phyloP scores from a whole-genome alignment of 2,797 vertebrate species.

The Chloroceryle inda region DNA sequence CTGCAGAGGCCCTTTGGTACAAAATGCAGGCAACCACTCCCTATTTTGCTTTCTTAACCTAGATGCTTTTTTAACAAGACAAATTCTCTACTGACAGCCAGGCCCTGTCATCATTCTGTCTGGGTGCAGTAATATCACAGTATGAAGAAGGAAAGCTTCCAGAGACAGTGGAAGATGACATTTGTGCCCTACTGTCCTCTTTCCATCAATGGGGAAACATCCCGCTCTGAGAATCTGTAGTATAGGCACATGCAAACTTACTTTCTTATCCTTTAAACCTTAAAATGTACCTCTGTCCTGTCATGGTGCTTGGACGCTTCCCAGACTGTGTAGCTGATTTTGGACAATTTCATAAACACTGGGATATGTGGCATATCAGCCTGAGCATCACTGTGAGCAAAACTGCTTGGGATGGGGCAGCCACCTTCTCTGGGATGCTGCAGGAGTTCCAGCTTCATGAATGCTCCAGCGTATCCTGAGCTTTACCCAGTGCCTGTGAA shows the following conservation, averaged over 20 bases:
- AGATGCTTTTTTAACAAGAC: background rate
- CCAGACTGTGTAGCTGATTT: background rate
- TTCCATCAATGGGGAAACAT: background rate
- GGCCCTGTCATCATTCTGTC: background rate
- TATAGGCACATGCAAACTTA: background rate
- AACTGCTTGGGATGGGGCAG: background rate
- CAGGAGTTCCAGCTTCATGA: background rate
- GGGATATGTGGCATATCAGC: background rate
- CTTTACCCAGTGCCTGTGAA: background rate
- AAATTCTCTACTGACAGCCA: background rate
- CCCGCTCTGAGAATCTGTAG: background rate
- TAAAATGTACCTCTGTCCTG: background rate
- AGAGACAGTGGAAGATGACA: background rate
- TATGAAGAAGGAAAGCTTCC: background rate
- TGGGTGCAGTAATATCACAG: background rate
- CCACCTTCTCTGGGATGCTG: background rate
- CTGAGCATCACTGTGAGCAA: background rate
- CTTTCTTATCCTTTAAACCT: background rate
- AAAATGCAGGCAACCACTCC: background rate
- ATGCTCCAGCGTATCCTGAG: background rate
- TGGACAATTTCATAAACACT: fast-evolving
- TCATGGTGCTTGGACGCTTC: background rate
- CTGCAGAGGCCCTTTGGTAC: background rate
- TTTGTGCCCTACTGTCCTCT: background rate
- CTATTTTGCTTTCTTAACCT: background rate